Evolutionary conservation across 2,888 invertebrate genomes (phyloP).

Genomic region (Oasisia sp.): DNA sequence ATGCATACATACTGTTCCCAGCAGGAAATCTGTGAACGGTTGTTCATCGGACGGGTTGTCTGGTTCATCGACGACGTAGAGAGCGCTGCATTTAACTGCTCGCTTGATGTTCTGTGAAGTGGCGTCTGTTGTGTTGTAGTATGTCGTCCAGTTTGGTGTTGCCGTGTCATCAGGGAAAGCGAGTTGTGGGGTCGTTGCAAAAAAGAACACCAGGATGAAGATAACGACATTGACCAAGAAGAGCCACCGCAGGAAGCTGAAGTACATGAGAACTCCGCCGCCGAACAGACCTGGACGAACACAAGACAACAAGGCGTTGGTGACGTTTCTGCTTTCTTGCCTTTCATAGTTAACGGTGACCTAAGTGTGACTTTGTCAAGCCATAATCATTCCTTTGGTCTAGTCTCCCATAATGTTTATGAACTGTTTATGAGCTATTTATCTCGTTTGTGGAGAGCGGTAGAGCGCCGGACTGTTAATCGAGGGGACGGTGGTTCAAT

Average conservation of each 20-base stretch:
- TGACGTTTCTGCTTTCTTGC: too few relatives aligned
- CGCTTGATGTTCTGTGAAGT: background rate
- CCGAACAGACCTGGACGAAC: background rate
- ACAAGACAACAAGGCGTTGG: too few relatives aligned
- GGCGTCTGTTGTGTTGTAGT: slow-evolving; percentile 27
- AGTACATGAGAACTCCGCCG: background rate
- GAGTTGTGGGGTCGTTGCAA: slow-evolving; percentile 74
- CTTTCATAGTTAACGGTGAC: too few relatives aligned
- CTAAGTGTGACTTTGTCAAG: too few relatives aligned
- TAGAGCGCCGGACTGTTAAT: too few relatives aligned
- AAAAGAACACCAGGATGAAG: slow-evolving; percentile 75
- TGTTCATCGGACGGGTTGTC: background rate
- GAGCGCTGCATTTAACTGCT: background rate
- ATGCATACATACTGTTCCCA: background rate
- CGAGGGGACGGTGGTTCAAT: too few relatives aligned
- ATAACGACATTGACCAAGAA: slow-evolving; percentile 62
- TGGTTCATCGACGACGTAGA: background rate
- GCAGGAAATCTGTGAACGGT: background rate
- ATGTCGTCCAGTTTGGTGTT: slow-evolving; percentile 30
- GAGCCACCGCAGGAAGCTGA: background rate
- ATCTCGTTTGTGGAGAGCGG: too few relatives aligned
- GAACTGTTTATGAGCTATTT: too few relatives aligned
- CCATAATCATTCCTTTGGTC: too few relatives aligned
- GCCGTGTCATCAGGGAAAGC: slow-evolving; percentile 33
- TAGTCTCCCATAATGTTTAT: too few relatives aligned